Percentiles rank a stretch among this genome's conserved stretches.
Conservation (phyloP, 2,888 invertebrate genomes). For the Augiades crinisus region DNA sequence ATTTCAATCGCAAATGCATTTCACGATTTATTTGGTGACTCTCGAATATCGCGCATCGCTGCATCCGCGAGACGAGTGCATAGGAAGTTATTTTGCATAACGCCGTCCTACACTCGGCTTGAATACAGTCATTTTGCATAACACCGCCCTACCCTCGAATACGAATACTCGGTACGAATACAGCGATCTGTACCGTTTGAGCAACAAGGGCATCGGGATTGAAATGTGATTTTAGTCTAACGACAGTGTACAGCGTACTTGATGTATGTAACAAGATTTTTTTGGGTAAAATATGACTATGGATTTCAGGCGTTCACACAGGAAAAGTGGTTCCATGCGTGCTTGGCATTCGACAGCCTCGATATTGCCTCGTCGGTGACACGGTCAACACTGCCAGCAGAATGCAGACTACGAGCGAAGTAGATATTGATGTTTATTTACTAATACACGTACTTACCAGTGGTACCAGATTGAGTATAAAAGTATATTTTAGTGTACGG, state of each 20-base stretch:
- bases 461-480: too few species aligned
- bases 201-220: neutral
- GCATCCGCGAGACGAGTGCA: conserved; percentile 4
- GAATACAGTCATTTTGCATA: conserved; percentile 12
- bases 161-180: neutral
- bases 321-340: conserved; percentile 95
- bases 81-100: conserved; percentile 17
- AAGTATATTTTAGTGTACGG: too few species aligned
- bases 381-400: conserved; percentile 95
- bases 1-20: conserved; percentile 4
- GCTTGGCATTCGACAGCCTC: conserved; percentile 90
- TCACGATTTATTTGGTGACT: conserved; percentile 1
- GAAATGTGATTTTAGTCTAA: neutral
- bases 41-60: conserved; percentile 8
- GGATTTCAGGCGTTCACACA: conserved; percentile 85
- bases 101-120: neutral
- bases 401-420: conserved; percentile 87
- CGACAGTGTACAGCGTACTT: too few species aligned
- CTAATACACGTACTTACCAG: too few species aligned
- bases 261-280: too few species aligned
- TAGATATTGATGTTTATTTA: too few species aligned
- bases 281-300: too few species aligned
- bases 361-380: conserved; percentile 95
- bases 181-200: neutral
- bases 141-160: conserved; percentile 5